phyloP scores from a whole-genome alignment of 2,113 vertebrate species.

The Dermatemys mawii region DNA sequence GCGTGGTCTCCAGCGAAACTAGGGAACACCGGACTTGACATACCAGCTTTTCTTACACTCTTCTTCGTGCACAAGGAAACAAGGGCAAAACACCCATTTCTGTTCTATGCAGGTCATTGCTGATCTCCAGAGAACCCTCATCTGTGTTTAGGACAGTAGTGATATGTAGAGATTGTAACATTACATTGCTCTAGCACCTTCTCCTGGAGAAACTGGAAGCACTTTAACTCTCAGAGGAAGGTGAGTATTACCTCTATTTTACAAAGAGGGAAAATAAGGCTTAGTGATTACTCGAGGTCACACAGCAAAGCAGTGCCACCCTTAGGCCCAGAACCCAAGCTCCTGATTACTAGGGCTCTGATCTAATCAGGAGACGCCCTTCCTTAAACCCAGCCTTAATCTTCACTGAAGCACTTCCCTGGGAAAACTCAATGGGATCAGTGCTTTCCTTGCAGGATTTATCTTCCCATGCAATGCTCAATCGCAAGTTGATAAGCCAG shows the following conservation, averaged over 20 bases:
- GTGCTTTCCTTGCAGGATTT: not conserved
- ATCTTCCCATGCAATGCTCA: accelerated
- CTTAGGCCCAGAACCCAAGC: not conserved
- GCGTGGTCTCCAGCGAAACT: no score
- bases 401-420: not conserved
- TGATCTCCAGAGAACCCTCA: not conserved
- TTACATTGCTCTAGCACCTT: not conserved
- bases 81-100: not conserved
- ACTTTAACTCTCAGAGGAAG: no score
- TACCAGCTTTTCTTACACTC: not conserved
- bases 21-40: not conserved
- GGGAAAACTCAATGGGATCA: accelerated
- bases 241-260: not conserved
- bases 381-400: not conserved
- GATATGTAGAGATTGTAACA: accelerated
- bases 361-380: not conserved
- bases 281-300: not conserved
- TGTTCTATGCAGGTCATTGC: not conserved
- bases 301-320: not conserved
- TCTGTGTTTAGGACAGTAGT: not conserved
- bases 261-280: not conserved
- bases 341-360: not conserved
- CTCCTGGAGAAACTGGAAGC: not conserved
- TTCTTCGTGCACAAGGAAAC: not conserved
- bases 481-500: not conserved